Conservation (phyloP, 2,113 vertebrate species). For the Calypte anna region DNA sequence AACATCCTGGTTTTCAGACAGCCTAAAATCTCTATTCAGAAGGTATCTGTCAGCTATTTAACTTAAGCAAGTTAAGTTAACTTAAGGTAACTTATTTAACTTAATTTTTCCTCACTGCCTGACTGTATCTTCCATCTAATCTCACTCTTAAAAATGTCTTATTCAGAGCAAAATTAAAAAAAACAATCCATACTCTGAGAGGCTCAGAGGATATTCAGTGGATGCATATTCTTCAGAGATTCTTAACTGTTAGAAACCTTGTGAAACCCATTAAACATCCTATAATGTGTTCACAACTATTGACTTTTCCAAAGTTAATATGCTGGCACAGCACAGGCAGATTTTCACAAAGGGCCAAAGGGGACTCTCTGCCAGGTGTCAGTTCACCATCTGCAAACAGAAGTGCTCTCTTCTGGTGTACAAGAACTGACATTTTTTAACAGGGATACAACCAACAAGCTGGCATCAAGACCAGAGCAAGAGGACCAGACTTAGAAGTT, state of each 20-base stretch:
- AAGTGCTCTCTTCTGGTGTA: neutral
- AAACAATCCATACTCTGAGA: neutral
- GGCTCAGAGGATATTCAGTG: neutral
- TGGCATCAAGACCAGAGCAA: neutral
- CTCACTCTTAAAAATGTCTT: neutral
- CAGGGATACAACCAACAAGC: neutral
- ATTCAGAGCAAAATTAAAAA: neutral
- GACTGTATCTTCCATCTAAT: neutral
- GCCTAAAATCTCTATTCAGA: neutral
- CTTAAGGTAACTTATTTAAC: neutral
- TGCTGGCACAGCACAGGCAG: neutral
- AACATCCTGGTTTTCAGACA: neutral
- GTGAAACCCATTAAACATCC: neutral
- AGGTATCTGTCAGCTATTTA: neutral
- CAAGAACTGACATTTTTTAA: neutral
- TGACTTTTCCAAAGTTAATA: conserved; percentile 15
- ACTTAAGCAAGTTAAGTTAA: neutral
- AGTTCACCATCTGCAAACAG: neutral
- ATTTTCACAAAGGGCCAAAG: neutral
- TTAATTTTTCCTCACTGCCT: neutral
- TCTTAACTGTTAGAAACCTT: neutral
- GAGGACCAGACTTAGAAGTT: neutral
- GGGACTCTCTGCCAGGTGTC: neutral
- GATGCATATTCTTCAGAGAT: neutral
- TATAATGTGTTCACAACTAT: neutral